Base-by-base conservation (phyloP, 1,140 invertebrate genomes). In the Teleopsis dalmanni region DNA sequence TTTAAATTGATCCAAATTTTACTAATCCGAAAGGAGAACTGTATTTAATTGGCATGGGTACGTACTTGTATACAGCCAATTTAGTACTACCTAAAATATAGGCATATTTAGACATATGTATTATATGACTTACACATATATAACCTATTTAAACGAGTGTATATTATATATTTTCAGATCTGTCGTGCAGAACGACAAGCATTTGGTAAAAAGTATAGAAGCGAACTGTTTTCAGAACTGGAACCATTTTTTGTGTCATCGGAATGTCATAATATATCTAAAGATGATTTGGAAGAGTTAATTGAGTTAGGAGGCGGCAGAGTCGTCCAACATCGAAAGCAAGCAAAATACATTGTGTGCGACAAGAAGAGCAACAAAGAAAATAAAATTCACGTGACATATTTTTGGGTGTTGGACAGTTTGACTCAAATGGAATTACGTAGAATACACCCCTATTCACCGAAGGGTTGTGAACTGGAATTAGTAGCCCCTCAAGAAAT, bases 381-480 rank as follows among this genome's bases (percentile, higher is more conserved):
- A 11, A 60, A 64, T 10, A 62, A 68, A 16, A 48, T 63, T 3
- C 73, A 71, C 27, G 58, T 77, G 1, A 67, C 55, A 13, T 73
- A 73, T 47, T 60, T 59, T 9, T 78, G 76, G 76, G 57, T 78
- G 1, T 56, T 78, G 8, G 76, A 78, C 40, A 67, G 66, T 37
- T 62, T 70, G 22, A 56, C 55, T 1, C 43, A 57, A 14, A 69
- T 65, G 60, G 60, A 67, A 40, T 47, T 69, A 14, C 54, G 62
- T 46, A 54, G 51, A 19, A 57, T 67, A 34, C 45, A 51, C 19
- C 8, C 21, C 7, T 45, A 37, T 45, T 19, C 33, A 3, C 16
- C n/a, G 16, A 34, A 13, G 10, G 10, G 11, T 11, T 21, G 14
- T 13, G 23, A 13, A n/a, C 36, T 25, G 6, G 8, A 33, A 11